Percentiles rank a stretch among this genome's conserved stretches.
Evolutionary conservation across 1,140 invertebrate species (phyloP).

Genomic region (Ceratosolen solmsi): DNA sequence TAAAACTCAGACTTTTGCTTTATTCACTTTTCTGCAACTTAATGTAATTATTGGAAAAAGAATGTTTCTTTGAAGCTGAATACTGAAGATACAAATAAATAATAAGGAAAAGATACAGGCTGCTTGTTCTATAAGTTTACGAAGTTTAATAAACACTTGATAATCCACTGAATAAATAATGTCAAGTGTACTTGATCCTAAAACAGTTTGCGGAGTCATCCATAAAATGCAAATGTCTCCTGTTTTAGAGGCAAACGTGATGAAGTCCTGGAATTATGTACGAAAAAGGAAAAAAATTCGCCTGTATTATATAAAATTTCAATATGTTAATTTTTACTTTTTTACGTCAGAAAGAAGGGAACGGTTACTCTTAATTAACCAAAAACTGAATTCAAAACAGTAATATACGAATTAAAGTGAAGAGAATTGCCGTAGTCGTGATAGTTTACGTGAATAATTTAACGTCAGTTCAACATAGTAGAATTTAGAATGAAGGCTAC

Average conservation of each 20-base stretch:
- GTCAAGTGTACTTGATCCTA: not conserved
- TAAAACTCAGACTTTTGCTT: no score
- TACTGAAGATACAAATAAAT: no score
- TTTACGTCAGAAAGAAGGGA: not conserved
- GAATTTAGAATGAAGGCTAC: not conserved
- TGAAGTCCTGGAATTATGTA: not conserved
- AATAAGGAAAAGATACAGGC: no score
- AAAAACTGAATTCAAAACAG: not conserved
- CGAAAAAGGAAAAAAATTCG: not conserved
- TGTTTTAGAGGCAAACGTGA: not conserved
- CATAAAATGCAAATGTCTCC: not conserved
- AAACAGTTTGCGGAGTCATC: not conserved
- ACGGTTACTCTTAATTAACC: not conserved
- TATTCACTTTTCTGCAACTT: no score
- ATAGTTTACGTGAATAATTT: not conserved
- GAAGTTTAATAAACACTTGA: no score
- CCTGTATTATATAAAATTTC: not conserved
- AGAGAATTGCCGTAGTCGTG: not conserved
- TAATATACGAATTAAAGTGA: conserved; percentile 9
- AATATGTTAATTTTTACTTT: conserved; percentile 1
- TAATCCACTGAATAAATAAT: no score
- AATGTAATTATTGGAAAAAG: no score
- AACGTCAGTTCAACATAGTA: not conserved
- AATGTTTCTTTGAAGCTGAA: no score
- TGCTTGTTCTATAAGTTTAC: no score